Conservation (phyloP, 2,888 invertebrate genomes). For the Geotrupes spiniger region DNA sequence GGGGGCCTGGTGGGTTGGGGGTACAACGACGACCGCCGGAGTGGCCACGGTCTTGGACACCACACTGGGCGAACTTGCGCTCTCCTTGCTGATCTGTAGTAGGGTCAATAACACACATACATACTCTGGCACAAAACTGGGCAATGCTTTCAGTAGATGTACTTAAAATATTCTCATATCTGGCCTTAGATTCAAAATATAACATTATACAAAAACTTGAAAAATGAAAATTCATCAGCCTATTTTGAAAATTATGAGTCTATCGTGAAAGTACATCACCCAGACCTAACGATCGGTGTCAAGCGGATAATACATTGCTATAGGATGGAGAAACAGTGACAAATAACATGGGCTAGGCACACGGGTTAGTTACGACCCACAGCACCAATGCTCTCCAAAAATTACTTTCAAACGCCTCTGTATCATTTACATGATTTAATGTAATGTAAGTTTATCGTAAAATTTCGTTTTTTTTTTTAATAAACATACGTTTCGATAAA, state of each 20-base stretch:
- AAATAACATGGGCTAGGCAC: conserved; percentile 12
- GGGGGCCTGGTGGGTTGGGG: conserved; percentile 27
- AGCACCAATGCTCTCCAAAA: conserved; percentile 9
- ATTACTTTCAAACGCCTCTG: not conserved
- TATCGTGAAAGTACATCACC: not conserved
- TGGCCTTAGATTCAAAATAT: not conserved
- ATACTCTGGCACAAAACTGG: conserved; percentile 19
- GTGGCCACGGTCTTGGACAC: conserved; percentile 40
- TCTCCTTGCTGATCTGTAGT: conserved; percentile 60
- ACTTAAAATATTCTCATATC: not conserved
- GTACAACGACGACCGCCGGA: conserved; percentile 32
- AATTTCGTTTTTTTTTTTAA: too few species aligned
- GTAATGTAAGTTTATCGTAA: too few species aligned
- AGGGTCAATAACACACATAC: conserved; percentile 30
- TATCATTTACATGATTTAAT: too few species aligned
- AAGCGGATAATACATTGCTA: conserved; percentile 9
- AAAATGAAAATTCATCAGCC: too few species aligned
- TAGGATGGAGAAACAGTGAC: conserved; percentile 4
- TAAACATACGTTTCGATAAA: too few species aligned
- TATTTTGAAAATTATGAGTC: too few species aligned
- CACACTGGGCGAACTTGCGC: conserved; percentile 50
- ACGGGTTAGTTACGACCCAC: conserved; percentile 23
- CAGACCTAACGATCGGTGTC: not conserved
- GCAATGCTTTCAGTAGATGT: not conserved
- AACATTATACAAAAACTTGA: not conserved